phyloP scores from a whole-genome alignment of 1,140 invertebrate genomes.

The Camponotus floridanus region DNA sequence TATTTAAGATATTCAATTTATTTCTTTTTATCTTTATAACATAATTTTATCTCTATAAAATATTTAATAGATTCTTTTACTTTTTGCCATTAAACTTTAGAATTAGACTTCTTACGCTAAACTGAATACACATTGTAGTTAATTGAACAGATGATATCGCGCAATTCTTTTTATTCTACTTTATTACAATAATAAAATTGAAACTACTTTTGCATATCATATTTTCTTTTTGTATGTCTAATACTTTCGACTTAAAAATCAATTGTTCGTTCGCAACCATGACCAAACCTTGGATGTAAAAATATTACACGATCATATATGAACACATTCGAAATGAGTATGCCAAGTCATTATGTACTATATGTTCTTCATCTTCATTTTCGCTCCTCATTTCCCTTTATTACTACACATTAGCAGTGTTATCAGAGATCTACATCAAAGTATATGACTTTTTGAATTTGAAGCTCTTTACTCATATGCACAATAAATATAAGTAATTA shows the following conservation, averaged over 20 bases:
- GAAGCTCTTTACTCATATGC: not conserved
- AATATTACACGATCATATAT: slow-evolving; percentile 10
- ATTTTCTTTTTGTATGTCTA: slow-evolving; percentile 19
- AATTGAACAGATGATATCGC: not conserved
- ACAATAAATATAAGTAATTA: not conserved
- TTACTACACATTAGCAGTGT: not conserved
- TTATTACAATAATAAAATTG: not conserved
- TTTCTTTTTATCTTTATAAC: not conserved
- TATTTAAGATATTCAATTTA: not conserved
- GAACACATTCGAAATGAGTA: not conserved
- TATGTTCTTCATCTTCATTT: slow-evolving; percentile 12
- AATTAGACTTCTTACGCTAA: not conserved
- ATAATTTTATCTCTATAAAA: not conserved
- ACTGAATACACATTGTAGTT: not conserved
- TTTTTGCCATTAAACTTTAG: not conserved
- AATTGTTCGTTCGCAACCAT: not conserved
- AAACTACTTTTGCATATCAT: not conserved
- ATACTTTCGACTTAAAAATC: not conserved
- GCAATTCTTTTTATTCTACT: not conserved
- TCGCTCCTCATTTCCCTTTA: slow-evolving; percentile 29
- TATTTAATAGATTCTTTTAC: not conserved
- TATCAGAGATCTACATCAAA: not conserved
- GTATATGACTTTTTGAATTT: not conserved
- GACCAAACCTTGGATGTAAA: not conserved
- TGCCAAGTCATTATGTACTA: not conserved